phyloP scores from a whole-genome alignment of 2,797 vertebrate genomes.

The Coregonus suidteri region DNA sequence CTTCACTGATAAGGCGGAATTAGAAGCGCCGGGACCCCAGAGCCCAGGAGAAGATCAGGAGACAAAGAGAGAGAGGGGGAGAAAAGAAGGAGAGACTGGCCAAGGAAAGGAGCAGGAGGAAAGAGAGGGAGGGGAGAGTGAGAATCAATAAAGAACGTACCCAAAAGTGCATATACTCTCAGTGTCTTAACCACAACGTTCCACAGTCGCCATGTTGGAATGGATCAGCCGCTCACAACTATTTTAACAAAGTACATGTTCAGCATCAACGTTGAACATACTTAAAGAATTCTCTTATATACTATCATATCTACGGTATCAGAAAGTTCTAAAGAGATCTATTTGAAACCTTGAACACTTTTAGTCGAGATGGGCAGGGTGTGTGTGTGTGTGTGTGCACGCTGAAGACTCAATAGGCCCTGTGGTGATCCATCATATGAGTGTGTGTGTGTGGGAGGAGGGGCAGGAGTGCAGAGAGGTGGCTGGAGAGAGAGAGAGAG shows the following conservation, averaged over 20 bases:
- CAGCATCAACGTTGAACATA: not conserved
- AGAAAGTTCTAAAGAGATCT: no score
- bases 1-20: constrained; percentile 89
- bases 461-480: no score
- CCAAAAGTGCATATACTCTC: constrained; percentile 39
- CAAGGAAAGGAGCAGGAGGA: not conserved
- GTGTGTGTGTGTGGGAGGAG: not conserved
- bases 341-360: no score
- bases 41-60: constrained; percentile 72
- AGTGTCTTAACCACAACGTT: not conserved
- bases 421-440: constrained; percentile 31
- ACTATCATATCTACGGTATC: not conserved
- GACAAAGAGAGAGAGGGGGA: constrained; percentile 32
- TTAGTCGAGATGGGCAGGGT: no score
- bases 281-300: not conserved
- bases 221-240: constrained; percentile 1
- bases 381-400: no score
- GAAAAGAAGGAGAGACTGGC: not conserved
- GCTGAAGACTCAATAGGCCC: constrained; percentile 14
- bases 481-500: not conserved
- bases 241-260: not conserved
- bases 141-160: constrained; percentile 53
- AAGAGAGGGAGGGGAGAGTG: constrained; percentile 19
- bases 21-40: constrained; percentile 83
- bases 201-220: not conserved